phyloP scores from a whole-genome alignment of 2,888 invertebrate genomes.

The Poecilobothrus nobilitatus region DNA sequence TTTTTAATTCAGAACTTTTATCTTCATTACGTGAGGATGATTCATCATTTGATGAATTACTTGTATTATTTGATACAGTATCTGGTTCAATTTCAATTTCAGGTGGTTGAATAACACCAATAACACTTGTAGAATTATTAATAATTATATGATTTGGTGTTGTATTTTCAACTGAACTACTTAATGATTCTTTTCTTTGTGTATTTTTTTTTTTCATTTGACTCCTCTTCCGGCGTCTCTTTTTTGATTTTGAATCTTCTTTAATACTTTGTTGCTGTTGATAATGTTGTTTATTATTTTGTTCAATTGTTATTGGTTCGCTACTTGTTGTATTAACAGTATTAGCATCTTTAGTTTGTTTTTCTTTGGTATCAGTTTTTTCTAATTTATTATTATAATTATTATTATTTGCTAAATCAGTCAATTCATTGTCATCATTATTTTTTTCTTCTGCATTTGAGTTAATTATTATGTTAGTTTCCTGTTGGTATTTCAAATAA shows the following conservation, averaged over 20 bases:
- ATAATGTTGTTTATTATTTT: conserved; percentile 14
- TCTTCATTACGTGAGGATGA: conserved; percentile 35
- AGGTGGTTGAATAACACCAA: conserved; percentile 17
- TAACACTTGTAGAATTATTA: conserved; percentile 12
- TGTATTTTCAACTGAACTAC: conserved; percentile 40
- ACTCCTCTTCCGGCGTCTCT: conserved; percentile 70
- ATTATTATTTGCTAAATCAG: background rate
- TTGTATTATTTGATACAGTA: conserved; percentile 32
- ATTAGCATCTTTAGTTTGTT: conserved; percentile 16
- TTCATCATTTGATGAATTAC: conserved; percentile 35
- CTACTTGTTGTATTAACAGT: conserved; percentile 14
- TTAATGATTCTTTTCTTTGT: conserved; percentile 57
- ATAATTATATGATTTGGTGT: conserved; percentile 27
- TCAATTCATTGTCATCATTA: conserved; percentile 30
- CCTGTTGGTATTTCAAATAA: background rate
- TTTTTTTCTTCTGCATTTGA: background rate
- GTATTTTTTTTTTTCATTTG: conserved; percentile 70
- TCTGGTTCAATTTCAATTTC: conserved; percentile 30
- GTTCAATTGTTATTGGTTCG: conserved; percentile 6
- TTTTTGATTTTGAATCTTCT: conserved; percentile 49
- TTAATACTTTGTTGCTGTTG: conserved; percentile 40
- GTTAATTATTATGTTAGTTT: background rate
- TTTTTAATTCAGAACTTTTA: conserved; percentile 14
- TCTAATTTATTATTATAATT: conserved; percentile 11
- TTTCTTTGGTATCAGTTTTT: conserved; percentile 12